Evolutionary conservation across 2,888 invertebrate species (phyloP), one percentile per base, ranked within the genome.

Genomic region (Euzophera pinguis): DNA sequence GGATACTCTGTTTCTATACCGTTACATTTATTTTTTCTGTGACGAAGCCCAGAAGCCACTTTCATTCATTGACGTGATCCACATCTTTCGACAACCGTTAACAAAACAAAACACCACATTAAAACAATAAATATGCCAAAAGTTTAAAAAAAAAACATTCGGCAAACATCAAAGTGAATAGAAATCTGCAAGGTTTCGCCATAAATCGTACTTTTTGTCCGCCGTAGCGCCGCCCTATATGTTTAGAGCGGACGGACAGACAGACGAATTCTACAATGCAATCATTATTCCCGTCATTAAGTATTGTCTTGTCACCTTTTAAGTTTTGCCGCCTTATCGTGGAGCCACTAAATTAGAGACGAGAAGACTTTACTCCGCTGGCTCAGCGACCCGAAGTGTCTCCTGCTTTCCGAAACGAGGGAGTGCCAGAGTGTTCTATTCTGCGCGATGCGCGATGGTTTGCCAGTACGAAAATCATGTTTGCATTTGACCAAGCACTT

Each of bases 281-380:
- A 77, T 87, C 78, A 84, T 86, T 85, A 84, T 76, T 69, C 65
- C 70, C 66, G 75, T 80, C 81, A 74, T 84, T 83, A 81, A 70
- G 74, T 74, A 83, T 85, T 84, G 88, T 86, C 81, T 82, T 79
- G 77, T 78, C 77, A 72, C 73, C 75, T 78, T 84, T 83, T 75
- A 72, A 78, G 70, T 70, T 73, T 69, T 62, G 72, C 85, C 87
- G 86, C 72, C 78, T 63, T 55, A 52, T 52, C 55, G 64, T 60
- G 39, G 58, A 69, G 83, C 78, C 63, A 65, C 34, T 52, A 65
- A 68, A 50, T 22, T 6, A 60, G 71, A 67, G 70, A 39, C 22
- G 10, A 32, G 1, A 13, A 0, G 0, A 4, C 14, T 38, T 38
- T 13, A 38, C 38, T 14, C n/a, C n/a, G n/a, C n/a, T n/a, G n/a